These are phyloP conservation scores for Limnephilus rhombicus DNA, from an alignment of 2,888 invertebrate genomes.

Conservation along the genomic window DNA sequence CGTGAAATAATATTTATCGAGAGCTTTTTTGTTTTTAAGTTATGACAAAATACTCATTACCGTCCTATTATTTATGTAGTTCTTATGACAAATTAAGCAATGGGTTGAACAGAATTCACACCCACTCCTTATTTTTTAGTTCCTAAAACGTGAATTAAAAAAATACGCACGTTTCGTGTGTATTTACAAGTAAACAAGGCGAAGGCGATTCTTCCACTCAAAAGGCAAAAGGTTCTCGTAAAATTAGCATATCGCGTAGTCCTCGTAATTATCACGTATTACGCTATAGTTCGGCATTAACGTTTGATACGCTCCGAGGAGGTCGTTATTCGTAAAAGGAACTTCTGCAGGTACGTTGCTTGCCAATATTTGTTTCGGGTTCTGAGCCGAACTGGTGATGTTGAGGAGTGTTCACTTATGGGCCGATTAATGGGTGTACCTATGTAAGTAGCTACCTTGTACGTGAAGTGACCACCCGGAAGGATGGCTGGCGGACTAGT, in stretches of 20 bases:
- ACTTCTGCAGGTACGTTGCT: not conserved
- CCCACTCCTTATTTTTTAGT: not conserved
- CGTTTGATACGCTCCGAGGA: not conserved
- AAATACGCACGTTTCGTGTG: slow-evolving; percentile 22
- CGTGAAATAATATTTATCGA: not conserved
- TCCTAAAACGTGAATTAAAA: slow-evolving; percentile 13
- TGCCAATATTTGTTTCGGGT: not conserved
- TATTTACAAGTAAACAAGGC: slow-evolving; percentile 17
- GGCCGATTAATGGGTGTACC: not conserved
- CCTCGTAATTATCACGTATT: slow-evolving; percentile 29
- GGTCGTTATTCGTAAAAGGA: not conserved
- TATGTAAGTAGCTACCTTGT: not conserved
- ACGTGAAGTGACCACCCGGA: slow-evolving; percentile 32
- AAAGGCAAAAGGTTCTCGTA: slow-evolving; percentile 35
- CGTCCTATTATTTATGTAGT: not conserved
- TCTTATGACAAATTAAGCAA: not conserved
- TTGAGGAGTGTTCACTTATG: not conserved
- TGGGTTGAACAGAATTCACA: not conserved
- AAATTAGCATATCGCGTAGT: slow-evolving; percentile 32
- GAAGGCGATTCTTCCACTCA: slow-evolving; percentile 29
- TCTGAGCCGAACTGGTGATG: not conserved
- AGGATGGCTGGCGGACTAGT: not conserved
- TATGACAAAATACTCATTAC: not conserved
- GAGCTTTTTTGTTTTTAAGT: not conserved
- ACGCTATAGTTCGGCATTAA: slow-evolving; percentile 9